These are phyloP conservation scores for Scarus forsteni DNA, from an alignment of 2,797 vertebrate genomes.

Conservation along the genomic window DNA sequence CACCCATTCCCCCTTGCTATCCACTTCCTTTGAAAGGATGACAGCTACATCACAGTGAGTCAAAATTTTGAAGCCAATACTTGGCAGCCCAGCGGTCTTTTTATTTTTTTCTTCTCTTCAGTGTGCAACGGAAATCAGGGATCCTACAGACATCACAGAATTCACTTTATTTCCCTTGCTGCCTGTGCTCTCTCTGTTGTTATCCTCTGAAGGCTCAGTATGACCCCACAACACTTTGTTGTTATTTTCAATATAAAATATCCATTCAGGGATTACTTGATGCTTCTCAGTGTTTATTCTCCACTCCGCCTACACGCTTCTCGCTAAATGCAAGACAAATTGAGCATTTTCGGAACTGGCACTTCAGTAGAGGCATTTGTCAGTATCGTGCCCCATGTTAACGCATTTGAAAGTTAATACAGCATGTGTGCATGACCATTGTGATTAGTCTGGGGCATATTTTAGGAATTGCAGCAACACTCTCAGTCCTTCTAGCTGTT, in stretches of 20 bases:
- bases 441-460: constrained; percentile 54
- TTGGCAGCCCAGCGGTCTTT: constrained; percentile 76
- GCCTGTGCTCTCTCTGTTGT: constrained; percentile 77
- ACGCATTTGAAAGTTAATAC: constrained; percentile 61
- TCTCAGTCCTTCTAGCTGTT: constrained; percentile 18
- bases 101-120: constrained; percentile 53
- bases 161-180: constrained; percentile 82
- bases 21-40: constrained; percentile 82
- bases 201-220: constrained; percentile 80
- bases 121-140: constrained; percentile 78
- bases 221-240: constrained; percentile 80
- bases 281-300: constrained; percentile 78
- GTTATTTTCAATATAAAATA: constrained; percentile 83
- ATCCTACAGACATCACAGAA: constrained; percentile 83
- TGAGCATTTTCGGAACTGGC: constrained; percentile 73
- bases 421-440: constrained; percentile 37
- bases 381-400: constrained; percentile 57
- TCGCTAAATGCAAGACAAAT: constrained; percentile 78
- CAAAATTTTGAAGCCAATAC: constrained; percentile 83
- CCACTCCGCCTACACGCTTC: constrained; percentile 66
- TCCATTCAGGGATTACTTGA: constrained; percentile 83
- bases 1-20: constrained; percentile 81
- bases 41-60: constrained; percentile 86
- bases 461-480: constrained; percentile 34
- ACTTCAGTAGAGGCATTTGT: constrained; percentile 72